These are phyloP conservation scores for Aphidius ervi DNA, from an alignment of 1,140 invertebrate genomes.

Conservation along the genomic window DNA sequence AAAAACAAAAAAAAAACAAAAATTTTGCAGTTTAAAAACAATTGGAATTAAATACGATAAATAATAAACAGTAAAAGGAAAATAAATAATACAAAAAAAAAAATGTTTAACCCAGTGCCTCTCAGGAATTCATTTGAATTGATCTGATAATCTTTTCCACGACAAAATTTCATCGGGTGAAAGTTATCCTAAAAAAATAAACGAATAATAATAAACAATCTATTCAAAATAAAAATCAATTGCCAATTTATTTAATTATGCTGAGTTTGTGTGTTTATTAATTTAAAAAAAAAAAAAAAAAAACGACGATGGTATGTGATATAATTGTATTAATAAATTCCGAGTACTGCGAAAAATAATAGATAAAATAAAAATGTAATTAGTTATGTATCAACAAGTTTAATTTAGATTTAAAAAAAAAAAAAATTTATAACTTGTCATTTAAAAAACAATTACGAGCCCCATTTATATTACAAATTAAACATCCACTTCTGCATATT, in stretches of 20 bases:
- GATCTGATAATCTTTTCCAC: slow-evolving; percentile 5
- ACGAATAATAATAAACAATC: not conserved
- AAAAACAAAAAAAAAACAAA: too few species aligned
- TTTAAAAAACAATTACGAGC: too few species aligned
- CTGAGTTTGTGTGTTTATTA: slow-evolving; percentile 2
- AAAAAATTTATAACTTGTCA: too few species aligned
- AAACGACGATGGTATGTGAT: slow-evolving; percentile 2
- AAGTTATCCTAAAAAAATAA: not conserved
- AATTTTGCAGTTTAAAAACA: too few species aligned
- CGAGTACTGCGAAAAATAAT: too few species aligned
- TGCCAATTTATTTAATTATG: not conserved
- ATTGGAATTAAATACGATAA: too few species aligned
- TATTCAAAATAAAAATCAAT: not conserved
- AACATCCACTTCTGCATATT: too few species aligned
- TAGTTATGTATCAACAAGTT: too few species aligned
- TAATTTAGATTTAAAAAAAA: too few species aligned
- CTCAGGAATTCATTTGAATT: slow-evolving; percentile 19
- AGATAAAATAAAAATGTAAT: too few species aligned
- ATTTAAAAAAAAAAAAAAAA: slow-evolving; percentile 1
- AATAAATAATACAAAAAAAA: not conserved
- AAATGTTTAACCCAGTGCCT: slow-evolving; percentile 19
- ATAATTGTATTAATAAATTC: slow-evolving; percentile 7
- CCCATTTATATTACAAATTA: too few species aligned
- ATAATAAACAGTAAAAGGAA: not conserved
- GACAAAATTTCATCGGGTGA: not conserved